Conservation (phyloP, 2,888 invertebrate genomes). For the Phorcus lineatus region DNA sequence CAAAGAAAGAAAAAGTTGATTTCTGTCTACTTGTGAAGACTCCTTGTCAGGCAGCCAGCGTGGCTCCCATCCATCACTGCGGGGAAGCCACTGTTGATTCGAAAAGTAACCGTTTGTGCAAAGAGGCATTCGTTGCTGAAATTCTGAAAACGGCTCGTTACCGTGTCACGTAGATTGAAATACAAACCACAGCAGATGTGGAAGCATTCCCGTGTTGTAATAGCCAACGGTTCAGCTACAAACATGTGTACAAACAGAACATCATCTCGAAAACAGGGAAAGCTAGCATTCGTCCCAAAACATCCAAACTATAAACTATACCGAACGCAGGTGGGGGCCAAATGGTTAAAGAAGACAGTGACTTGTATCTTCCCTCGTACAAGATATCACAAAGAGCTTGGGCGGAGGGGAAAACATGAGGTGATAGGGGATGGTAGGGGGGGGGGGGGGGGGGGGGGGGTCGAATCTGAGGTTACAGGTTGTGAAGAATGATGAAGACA, state of each 20-base stretch:
- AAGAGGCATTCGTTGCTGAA: neutral
- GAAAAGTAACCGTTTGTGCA: neutral
- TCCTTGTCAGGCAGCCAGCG: neutral
- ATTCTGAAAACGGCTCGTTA: constrained; percentile 8
- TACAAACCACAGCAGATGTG: neutral
- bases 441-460: neutral
- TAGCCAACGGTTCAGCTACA: neutral
- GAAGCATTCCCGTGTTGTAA: neutral
- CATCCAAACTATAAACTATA: too few species aligned
- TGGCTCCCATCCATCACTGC: neutral
- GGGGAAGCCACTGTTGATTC: neutral
- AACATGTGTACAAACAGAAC: constrained; percentile 16
- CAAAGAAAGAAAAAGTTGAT: neutral
- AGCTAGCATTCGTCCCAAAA: too few species aligned
- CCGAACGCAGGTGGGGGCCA: neutral
- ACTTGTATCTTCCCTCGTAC: neutral
- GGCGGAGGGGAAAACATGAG: neutral
- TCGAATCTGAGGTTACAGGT: neutral
- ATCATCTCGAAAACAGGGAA: too few species aligned
- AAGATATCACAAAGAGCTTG: neutral
- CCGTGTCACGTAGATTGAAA: neutral
- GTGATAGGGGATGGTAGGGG: neutral
- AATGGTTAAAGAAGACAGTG: neutral
- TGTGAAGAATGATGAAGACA: neutral
- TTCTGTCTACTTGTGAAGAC: neutral